These are phyloP conservation scores for Laticauda laticaudata DNA, from an alignment of 2,113 vertebrate species.

Conservation along the genomic window DNA sequence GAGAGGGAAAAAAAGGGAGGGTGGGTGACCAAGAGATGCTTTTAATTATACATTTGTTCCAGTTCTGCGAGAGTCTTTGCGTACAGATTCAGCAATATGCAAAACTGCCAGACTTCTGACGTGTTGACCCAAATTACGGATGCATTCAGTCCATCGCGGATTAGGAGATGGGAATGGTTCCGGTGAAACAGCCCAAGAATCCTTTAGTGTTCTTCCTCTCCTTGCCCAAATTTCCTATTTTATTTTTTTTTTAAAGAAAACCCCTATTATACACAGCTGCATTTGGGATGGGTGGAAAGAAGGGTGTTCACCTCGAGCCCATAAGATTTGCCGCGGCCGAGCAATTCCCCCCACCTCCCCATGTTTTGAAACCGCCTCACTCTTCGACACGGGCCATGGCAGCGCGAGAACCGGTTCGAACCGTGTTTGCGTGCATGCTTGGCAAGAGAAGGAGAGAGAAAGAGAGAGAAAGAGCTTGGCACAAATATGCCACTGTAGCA, in stretches of 20 bases:
- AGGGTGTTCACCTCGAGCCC: background rate
- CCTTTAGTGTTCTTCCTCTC: background rate
- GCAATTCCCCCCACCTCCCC: background rate
- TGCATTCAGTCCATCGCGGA: background rate
- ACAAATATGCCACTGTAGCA: background rate
- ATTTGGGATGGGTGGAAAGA: too few species aligned
- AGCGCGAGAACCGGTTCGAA: too few species aligned
- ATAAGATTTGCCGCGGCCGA: too few species aligned
- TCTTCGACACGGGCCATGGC: background rate
- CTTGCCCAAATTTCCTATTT: background rate
- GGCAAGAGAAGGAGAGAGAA: background rate
- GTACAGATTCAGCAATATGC: background rate
- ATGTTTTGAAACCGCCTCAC: rapidly evolving
- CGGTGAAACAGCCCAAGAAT: background rate
- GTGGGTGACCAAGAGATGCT: background rate
- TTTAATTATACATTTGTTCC: background rate
- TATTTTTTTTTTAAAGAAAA: background rate
- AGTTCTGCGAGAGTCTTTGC: background rate
- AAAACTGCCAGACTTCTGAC: background rate
- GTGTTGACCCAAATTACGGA: background rate
- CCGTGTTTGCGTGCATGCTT: too few species aligned
- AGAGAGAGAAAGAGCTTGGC: background rate
- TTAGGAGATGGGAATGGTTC: background rate
- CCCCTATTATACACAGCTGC: background rate
- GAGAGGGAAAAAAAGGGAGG: background rate